phyloP scores from a whole-genome alignment of 1,140 invertebrate species.

The Venustaconcha ellipsiformis region DNA sequence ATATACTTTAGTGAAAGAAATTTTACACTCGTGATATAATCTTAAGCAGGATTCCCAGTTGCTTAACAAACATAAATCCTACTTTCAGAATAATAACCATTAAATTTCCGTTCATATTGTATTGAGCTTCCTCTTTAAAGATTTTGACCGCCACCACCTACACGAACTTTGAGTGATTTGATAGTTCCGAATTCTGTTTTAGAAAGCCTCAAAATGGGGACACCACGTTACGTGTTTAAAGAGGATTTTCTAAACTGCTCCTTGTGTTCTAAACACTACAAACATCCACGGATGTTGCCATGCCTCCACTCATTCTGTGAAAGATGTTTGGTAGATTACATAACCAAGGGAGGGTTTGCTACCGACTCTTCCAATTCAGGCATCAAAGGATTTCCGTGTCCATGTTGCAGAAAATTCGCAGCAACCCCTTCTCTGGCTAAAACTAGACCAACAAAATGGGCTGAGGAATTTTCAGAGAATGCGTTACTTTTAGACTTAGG shows the following conservation, averaged over 20 bases:
- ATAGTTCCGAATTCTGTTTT: no score
- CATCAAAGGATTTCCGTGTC: conserved; percentile 27
- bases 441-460: conserved; percentile 21
- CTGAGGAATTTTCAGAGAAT: conserved; percentile 23
- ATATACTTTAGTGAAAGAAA: no score
- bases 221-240: not conserved
- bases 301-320: conserved; percentile 35
- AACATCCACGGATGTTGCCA: conserved; percentile 21
- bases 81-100: no score
- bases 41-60: no score
- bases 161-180: no score
- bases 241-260: conserved; percentile 28
- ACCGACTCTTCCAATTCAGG: not conserved
- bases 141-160: no score
- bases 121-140: no score
- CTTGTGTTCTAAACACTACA: conserved; percentile 20
- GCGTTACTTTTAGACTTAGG: conserved; percentile 20
- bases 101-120: no score
- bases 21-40: no score
- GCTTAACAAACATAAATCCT: no score
- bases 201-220: no score
- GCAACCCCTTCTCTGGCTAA: conserved; percentile 22
- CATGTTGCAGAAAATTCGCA: conserved; percentile 25
- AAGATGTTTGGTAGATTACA: conserved; percentile 17
- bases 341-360: conserved; percentile 2